Evolutionary conservation across 2,113 vertebrate species (phyloP).

Genomic region (Pituophis catenifer): DNA sequence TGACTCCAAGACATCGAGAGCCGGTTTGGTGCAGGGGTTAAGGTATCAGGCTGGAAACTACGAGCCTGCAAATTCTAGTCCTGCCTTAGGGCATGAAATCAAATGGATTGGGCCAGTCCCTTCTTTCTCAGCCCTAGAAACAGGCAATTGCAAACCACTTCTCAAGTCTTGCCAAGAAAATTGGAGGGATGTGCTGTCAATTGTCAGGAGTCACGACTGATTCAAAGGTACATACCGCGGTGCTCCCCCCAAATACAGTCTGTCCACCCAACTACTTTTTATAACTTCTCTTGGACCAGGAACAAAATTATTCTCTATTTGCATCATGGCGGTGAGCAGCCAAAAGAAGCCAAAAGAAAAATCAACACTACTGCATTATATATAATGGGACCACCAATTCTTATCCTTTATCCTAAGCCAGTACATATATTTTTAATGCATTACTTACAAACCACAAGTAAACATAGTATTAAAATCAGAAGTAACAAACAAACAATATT

Average conservation of each 20-base stretch:
- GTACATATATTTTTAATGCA: not conserved
- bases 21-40: not conserved
- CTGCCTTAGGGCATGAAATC: not conserved
- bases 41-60: not conserved
- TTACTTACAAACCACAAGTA: not conserved
- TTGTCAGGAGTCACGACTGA: not conserved
- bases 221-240: not conserved
- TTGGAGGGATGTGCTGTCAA: not conserved
- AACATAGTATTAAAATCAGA: not conserved
- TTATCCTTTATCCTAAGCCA: conserved; percentile 31
- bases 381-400: conserved; percentile 88
- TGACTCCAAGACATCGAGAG: not conserved
- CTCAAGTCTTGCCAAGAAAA: not conserved
- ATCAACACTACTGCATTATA: conserved; percentile 91
- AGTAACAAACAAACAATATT: not conserved
- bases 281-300: not conserved
- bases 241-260: not conserved
- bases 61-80: not conserved
- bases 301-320: conserved; percentile 71
- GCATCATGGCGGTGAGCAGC: conserved; percentile 86
- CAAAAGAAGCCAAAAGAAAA: conserved; percentile 91
- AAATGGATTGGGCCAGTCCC: not conserved
- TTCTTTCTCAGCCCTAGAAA: not conserved
- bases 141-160: not conserved
- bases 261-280: not conserved